A percentile compares a stretch with the other conserved stretches of the same genome.
Conservation (phyloP, 2,113 vertebrate species). For the Tachycineta bicolor region DNA sequence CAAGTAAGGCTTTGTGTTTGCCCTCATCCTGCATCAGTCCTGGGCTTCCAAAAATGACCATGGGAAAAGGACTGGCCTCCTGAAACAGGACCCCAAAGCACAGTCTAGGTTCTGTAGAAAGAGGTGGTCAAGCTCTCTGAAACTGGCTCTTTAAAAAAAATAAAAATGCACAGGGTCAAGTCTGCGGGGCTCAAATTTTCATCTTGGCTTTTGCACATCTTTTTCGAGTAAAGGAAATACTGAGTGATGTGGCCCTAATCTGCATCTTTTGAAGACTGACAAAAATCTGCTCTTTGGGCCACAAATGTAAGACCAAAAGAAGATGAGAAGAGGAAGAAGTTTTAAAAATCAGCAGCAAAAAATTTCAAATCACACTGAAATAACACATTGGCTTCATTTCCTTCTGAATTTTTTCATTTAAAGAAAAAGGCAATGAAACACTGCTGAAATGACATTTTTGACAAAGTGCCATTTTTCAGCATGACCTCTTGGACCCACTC, state of each 20-base stretch:
- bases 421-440: constrained; percentile 18
- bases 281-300: neutral
- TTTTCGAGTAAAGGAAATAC: neutral
- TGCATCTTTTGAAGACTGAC: neutral
- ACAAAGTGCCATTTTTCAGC: constrained; percentile 61
- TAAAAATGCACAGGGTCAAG: neutral
- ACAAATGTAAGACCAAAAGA: neutral
- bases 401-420: constrained; percentile 46
- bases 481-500: constrained; percentile 38
- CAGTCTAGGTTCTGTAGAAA: neutral
- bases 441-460: constrained; percentile 56
- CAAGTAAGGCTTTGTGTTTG: neutral
- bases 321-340: neutral
- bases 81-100: neutral
- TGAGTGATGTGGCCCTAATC: neutral
- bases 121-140: neutral
- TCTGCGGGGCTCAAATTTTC: neutral
- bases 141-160: neutral
- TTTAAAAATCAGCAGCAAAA: neutral
- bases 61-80: neutral
- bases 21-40: neutral
- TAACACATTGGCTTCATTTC: neutral
- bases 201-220: neutral
- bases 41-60: neutral
- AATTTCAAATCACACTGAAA: constrained; percentile 1